These are phyloP conservation scores for Bufotes viridis DNA, from an alignment of 2,797 vertebrate species.

Conservation along the genomic window DNA sequence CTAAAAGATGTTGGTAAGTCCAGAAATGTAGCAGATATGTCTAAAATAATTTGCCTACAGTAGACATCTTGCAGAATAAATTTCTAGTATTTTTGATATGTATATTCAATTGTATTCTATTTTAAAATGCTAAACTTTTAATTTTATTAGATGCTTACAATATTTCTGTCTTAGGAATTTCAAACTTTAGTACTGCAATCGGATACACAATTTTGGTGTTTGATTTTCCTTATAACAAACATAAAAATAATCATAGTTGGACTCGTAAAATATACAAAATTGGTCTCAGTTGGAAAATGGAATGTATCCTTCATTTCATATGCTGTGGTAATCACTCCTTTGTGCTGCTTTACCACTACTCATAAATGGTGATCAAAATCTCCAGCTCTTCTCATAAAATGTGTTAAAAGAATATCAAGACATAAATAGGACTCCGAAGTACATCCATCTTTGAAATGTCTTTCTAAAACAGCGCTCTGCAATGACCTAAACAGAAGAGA, in stretches of 20 bases:
- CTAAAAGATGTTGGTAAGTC: background rate
- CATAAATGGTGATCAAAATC: constrained; percentile 60
- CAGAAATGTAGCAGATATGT: background rate
- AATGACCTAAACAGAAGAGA: constrained; percentile 65
- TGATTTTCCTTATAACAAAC: constrained; percentile 43
- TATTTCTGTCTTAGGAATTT: background rate
- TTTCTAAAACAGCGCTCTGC: constrained; percentile 67
- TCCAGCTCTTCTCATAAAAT: constrained; percentile 69
- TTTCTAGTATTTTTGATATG: background rate
- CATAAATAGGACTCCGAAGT: constrained; percentile 63
- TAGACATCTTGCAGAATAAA: background rate
- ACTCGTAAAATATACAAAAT: constrained; percentile 50
- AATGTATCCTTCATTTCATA: constrained; percentile 54
- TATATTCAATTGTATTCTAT: background rate
- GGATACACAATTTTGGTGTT: constrained; percentile 35
- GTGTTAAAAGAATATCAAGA: constrained; percentile 66
- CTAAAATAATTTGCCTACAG: background rate
- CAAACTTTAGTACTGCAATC: background rate
- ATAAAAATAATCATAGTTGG: constrained; percentile 54
- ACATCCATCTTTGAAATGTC: constrained; percentile 68
- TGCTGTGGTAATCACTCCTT: constrained; percentile 55
- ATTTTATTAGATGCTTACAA: background rate
- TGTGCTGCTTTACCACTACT: constrained; percentile 52
- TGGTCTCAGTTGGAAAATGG: constrained; percentile 45
- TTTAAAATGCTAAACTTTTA: background rate